These are phyloP conservation scores for Coranthus polyacanthus DNA, from an alignment of 2,797 vertebrate genomes.

Conservation along the genomic window DNA sequence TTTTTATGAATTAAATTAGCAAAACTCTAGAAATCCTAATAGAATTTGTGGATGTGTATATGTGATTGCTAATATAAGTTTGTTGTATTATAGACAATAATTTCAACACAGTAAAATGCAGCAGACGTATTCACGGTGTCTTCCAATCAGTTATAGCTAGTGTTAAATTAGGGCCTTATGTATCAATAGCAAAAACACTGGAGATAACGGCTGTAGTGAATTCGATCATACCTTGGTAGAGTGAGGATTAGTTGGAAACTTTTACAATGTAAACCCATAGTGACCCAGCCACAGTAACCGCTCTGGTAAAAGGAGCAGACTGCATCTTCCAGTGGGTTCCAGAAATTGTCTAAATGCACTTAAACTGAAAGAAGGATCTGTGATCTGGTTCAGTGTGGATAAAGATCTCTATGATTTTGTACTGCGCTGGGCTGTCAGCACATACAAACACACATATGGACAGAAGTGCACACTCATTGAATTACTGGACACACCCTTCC, in stretches of 20 bases:
- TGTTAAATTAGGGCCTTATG: slow-evolving; percentile 15
- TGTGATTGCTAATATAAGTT: not conserved
- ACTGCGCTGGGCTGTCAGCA: slow-evolving; percentile 15
- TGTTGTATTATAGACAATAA: slow-evolving; percentile 8
- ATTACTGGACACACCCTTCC: slow-evolving; percentile 34
- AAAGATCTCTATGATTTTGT: slow-evolving; percentile 20
- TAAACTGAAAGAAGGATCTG: slow-evolving; percentile 36
- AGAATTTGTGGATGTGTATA: too few species aligned
- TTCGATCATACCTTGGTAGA: slow-evolving; percentile 26
- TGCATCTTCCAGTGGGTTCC: slow-evolving; percentile 29
- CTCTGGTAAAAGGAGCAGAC: slow-evolving; percentile 51
- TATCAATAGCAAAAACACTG: slow-evolving; percentile 10
- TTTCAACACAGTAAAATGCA: too few species aligned
- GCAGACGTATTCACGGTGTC: slow-evolving; percentile 6
- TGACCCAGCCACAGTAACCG: slow-evolving; percentile 23
- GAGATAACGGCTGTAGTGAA: slow-evolving; percentile 31
- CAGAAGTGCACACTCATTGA: slow-evolving; percentile 30
- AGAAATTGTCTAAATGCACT: slow-evolving; percentile 54
- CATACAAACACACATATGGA: slow-evolving; percentile 26
- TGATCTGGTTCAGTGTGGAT: slow-evolving; percentile 45
- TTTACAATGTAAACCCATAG: slow-evolving; percentile 33
- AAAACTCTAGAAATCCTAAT: too few species aligned
- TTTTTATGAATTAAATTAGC: not conserved
- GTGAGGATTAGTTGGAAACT: too few species aligned
- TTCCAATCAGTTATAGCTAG: slow-evolving; percentile 46